Conservation (phyloP, 2,113 vertebrate genomes). For the Varanus komodoensis region DNA sequence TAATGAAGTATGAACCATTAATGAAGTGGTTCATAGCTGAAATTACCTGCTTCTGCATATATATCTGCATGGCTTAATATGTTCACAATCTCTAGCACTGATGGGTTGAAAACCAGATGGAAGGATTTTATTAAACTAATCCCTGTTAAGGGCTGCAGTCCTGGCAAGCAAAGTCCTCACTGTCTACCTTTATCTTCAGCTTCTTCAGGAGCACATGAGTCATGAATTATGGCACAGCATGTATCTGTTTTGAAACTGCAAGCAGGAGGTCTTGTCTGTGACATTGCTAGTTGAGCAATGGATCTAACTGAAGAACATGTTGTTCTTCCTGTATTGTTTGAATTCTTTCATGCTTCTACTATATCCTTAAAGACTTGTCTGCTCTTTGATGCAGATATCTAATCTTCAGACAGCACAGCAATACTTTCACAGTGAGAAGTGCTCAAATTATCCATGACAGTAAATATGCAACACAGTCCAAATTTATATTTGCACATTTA, state of each 20-base stretch:
- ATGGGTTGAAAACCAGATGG: slow-evolving; percentile 23
- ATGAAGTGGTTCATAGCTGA: neutral
- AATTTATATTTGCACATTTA: neutral
- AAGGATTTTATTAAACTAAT: slow-evolving; percentile 36
- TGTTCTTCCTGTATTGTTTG: neutral
- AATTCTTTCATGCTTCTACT: neutral
- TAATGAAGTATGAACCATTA: neutral
- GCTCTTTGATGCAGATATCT: neutral
- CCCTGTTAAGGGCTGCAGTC: slow-evolving; percentile 2
- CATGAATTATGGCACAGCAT: slow-evolving; percentile 31
- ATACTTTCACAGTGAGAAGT: neutral
- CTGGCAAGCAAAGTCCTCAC: neutral
- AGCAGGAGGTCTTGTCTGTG: neutral
- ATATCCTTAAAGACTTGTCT: neutral
- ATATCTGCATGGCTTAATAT: neutral
- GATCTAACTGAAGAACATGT: neutral
- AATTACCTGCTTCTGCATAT: neutral
- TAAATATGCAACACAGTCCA: neutral
- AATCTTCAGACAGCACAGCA: neutral
- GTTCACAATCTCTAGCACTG: slow-evolving; percentile 12
- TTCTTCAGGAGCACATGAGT: slow-evolving; percentile 31
- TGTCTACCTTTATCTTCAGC: slow-evolving; percentile 29
- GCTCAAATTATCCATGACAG: neutral
- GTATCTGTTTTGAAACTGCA: slow-evolving; percentile 15
- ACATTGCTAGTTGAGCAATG: neutral